Base-by-base conservation (phyloP, 2,888 invertebrate genomes). In the Automeris io region DNA sequence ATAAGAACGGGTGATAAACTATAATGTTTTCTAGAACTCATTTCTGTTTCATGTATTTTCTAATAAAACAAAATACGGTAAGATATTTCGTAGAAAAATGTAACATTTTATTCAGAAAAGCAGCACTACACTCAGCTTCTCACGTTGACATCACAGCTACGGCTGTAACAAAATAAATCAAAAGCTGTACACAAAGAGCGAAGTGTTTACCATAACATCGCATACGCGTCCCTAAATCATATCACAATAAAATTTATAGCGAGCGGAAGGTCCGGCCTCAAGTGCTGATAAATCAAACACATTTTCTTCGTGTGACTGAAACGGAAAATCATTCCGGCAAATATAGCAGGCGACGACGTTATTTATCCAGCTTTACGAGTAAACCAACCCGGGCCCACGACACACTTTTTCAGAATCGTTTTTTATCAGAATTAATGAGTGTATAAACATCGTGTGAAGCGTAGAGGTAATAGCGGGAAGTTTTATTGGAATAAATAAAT, bases 241-340 rank as follows among this genome's bases (percentile, higher is more conserved):
- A 83, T 76, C 79, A 78, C 81, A 85, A 82, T 83, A 82, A 78
- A 83, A 85, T 85, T 82, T 85, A 85, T 83, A 76, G 83, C 80
- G 51, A 68, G 57, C 79, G 81, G 79, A 83, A 81, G 81, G 82
- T 85, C 82, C 82, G 78, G 81, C 78, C 80, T 81, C 76, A 74
- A 83, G 82, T 79, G 77, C 79, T 79, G 72, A 82, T 83, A 85
- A 82, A 82, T 82, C 83, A 82, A 79, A 81, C 72, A 76, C 75
- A 77, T 75, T 82, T 81, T 79, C 81, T 82, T 81, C 74, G 73
- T 75, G 74, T 69, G 78, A 80, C 76, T 74, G 63, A 63, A 70
- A 70, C 69, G 71, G 72, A 67, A 79, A 80, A 80, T 79, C 76
- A 74, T 79, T 75, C 68, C 67, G 64, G 73, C 71, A 76, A 82